A percentile compares a stretch with the other conserved stretches of the same genome.
These are phyloP conservation scores for Ataeniobius toweri DNA, from an alignment of 2,797 vertebrate genomes.

Conservation along the genomic window DNA sequence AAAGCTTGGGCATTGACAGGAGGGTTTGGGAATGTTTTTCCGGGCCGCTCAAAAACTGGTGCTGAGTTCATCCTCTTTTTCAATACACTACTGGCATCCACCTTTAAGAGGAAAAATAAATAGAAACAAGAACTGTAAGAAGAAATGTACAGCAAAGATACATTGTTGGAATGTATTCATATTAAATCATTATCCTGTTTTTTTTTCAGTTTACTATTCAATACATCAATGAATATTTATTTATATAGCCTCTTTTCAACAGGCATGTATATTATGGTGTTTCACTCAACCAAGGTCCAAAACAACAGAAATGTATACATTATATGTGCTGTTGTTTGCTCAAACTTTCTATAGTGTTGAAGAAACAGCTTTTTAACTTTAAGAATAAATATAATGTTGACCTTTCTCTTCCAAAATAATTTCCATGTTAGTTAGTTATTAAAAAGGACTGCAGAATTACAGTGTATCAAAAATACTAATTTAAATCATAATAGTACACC, in stretches of 20 bases:
- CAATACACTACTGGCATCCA: conserved; percentile 86
- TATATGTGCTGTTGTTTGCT: neutral
- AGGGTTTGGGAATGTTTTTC: conserved; percentile 78
- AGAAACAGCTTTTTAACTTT: neutral
- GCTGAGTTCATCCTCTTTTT: conserved; percentile 91
- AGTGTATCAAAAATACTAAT: conserved; percentile 22
- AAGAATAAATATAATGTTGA: neutral
- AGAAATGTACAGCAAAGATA: conserved; percentile 25
- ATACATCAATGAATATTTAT: neutral
- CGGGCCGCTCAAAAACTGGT: conserved; percentile 78
- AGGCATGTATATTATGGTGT: neutral
- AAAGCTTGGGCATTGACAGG: conserved; percentile 70
- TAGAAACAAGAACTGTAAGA: conserved; percentile 17
- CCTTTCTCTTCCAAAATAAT: neutral
- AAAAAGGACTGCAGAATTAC: conserved; percentile 14
- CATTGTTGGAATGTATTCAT: neutral
- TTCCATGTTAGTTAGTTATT: neutral
- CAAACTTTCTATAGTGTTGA: conserved; percentile 5
- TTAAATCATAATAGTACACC: conserved; percentile 31
- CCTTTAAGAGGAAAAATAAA: conserved; percentile 46
- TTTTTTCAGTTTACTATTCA: neutral
- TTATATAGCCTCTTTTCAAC: neutral
- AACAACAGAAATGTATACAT: neutral
- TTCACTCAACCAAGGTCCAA: neutral
- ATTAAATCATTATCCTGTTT: neutral